Percentiles rank a stretch among this genome's conserved stretches.
These are phyloP conservation scores for Orbicella faveolata DNA, from an alignment of 64 coral and sea anemone genomes.

Conservation along the genomic window DNA sequence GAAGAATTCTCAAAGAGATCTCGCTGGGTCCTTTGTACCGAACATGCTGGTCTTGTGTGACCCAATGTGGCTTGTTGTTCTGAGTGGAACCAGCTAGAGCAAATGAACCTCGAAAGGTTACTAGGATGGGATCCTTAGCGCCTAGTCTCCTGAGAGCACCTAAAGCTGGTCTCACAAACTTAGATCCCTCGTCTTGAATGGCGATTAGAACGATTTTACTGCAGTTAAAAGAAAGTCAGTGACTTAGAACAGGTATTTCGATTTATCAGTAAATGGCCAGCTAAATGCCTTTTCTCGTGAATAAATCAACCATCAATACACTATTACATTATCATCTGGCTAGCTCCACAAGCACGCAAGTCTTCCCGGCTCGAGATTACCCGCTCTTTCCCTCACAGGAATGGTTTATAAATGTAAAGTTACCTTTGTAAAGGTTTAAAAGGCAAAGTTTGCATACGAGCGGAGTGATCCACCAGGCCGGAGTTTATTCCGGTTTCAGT, in stretches of 20 bases:
- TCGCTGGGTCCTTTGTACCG: slow-evolving; percentile 27
- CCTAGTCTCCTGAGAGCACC: slow-evolving; percentile 8
- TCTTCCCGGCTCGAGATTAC: too few species aligned
- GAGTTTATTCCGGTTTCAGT: too few species aligned
- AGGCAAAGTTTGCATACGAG: too few species aligned
- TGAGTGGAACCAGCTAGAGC: background rate
- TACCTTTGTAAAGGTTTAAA: too few species aligned
- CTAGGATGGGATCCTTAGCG: background rate
- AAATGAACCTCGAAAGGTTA: background rate
- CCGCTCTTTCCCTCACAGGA: too few species aligned
- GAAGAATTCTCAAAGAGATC: background rate
- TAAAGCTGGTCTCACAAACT: background rate
- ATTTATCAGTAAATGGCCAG: background rate
- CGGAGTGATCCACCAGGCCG: too few species aligned
- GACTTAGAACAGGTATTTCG: background rate
- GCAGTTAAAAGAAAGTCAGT: background rate
- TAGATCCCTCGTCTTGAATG: slow-evolving; percentile 18
- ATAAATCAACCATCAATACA: too few species aligned
- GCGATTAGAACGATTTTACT: slow-evolving; percentile 27
- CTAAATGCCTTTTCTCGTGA: background rate
- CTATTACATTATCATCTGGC: too few species aligned
- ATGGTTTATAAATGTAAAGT: too few species aligned
- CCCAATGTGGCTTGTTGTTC: background rate
- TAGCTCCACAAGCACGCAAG: too few species aligned
- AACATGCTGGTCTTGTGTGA: background rate